These are phyloP conservation scores for Chitala chitala DNA, from an alignment of 2,113 vertebrate genomes.

Conservation along the genomic window DNA sequence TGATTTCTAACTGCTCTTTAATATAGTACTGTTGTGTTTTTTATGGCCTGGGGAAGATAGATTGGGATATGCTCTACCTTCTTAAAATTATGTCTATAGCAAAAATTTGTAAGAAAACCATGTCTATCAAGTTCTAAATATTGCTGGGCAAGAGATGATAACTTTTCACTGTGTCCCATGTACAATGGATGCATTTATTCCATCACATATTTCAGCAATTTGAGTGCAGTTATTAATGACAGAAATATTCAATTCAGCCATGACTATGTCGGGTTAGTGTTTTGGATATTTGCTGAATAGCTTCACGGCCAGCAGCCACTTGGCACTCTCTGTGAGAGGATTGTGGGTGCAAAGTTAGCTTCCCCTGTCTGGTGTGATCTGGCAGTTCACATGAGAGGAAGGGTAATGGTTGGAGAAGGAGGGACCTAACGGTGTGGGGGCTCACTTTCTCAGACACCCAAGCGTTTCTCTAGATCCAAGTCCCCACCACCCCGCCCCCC, in stretches of 20 bases:
- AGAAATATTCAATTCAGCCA: neutral
- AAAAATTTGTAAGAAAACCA: no score
- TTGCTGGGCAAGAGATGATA: no score
- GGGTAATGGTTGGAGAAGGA: neutral
- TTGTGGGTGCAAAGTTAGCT: neutral
- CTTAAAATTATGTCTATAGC: no score
- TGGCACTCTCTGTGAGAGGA: neutral
- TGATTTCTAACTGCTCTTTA: no score
- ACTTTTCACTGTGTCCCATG: no score
- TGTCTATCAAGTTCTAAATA: no score
- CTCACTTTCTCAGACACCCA: slow-evolving; percentile 9
- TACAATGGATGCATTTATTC: neutral
- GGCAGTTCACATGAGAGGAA: neutral
- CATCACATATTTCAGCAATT: neutral
- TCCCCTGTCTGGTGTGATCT: neutral
- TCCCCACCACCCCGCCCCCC: slow-evolving; percentile 49
- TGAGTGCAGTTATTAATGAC: neutral
- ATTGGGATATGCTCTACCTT: no score
- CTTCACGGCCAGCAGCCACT: neutral
- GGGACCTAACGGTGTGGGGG: neutral
- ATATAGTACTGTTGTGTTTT: no score
- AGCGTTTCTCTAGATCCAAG: slow-evolving; percentile 50
- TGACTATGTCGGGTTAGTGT: no score
- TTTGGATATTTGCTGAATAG: neutral
- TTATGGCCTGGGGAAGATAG: no score